phyloP scores from a whole-genome alignment of 2,888 invertebrate genomes.

The Mythimna loreyi region DNA sequence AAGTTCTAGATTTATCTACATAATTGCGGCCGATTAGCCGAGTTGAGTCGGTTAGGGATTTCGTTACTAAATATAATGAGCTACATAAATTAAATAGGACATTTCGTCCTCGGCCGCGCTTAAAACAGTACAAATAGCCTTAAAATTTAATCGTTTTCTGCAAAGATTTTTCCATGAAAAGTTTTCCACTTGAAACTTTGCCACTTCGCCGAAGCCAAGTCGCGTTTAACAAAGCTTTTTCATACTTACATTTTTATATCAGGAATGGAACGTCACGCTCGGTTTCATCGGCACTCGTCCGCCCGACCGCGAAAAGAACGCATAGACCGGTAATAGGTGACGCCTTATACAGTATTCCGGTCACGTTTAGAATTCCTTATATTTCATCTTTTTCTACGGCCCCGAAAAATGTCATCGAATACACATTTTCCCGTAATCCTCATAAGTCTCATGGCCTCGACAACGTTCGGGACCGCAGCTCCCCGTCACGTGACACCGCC shows the following conservation, averaged over 20 bases:
- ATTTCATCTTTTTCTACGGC: conserved; percentile 90
- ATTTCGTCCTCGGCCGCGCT: conserved; percentile 74
- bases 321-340: conserved; percentile 89
- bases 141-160: conserved; percentile 89
- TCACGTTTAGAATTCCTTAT: conserved; percentile 90
- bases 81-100: conserved; percentile 73
- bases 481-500: conserved; percentile 73
- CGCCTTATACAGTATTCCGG: conserved; percentile 85
- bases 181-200: conserved; percentile 91
- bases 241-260: conserved; percentile 90
- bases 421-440: conserved; percentile 91
- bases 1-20: conserved; percentile 58
- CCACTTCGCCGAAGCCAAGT: conserved; percentile 89
- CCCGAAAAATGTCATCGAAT: conserved; percentile 91
- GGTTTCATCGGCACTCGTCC: conserved; percentile 86
- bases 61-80: conserved; percentile 65
- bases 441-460: conserved; percentile 88
- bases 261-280: conserved; percentile 89
- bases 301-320: conserved; percentile 88
- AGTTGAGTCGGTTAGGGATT: conserved; percentile 58
- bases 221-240: conserved; percentile 90
- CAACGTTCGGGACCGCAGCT: conserved; percentile 74
- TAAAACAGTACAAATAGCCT: conserved; percentile 87
- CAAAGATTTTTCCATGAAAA: conserved; percentile 89
- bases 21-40: conserved; percentile 60